Evolutionary conservation across 2,888 invertebrate genomes (phyloP), one percentile per base, ranked within the genome.

Genomic region (Pyrgus malvae): DNA sequence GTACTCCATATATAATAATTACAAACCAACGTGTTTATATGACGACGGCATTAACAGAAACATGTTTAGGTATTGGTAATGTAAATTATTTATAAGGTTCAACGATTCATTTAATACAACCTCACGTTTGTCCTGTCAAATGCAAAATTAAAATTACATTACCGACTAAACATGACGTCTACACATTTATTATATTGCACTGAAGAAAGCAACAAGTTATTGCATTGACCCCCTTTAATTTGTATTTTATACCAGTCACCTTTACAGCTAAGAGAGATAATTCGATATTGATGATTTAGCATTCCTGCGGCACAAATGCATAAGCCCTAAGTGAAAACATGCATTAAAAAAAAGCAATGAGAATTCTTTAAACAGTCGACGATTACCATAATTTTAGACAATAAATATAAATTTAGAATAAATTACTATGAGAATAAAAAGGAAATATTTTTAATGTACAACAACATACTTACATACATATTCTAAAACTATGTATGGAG

Each of bases 171-270:
- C 46, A 48, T 48, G 46, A 48, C 46, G 35, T 16, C 25, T 25
- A 37, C 16, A 37, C 8, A 37, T 48, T 48, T 14, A 37, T 12
- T 16, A 8, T 25, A 23, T 46, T 35, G 16, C 33, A 46, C 11
- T 14, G 35, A 48, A 41, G 50, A 27, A 40, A 27, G 38, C 38
- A 29, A 33, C 21, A 12, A 35, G 6, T 42, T 37, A 48, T 51
- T 51, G 35, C 44, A 51, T 19, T 50, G 50, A 33, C 41, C 41
- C 33, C 21, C 8, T 33, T 41, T 19, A 16, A 42, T 42, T 50
- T 50, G 23, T 50, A 12, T 31, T 33, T 50, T 50, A 50, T 41
- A 49, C 31, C 23, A 49, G 49, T 49, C 49, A 40, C 41, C 40
- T 49, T 48, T 40, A n/a, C 9, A 40, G 29, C 29, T 16, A 21